phyloP scores from a whole-genome alignment of 1,140 invertebrate species.

The Epicauta chinensis region DNA sequence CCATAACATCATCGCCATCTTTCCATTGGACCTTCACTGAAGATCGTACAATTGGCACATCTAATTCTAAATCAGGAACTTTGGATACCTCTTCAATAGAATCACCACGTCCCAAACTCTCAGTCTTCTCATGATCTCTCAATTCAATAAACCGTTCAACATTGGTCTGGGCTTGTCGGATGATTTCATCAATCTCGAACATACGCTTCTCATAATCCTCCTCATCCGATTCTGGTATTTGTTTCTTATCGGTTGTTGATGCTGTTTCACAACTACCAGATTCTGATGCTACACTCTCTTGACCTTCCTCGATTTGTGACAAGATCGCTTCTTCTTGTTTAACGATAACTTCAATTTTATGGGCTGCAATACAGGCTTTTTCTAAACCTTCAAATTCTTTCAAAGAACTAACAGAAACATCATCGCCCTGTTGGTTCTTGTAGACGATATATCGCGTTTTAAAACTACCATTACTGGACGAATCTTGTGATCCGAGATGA shows the following conservation, averaged over 20 bases:
- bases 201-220: slow-evolving; percentile 65
- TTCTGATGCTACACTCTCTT: slow-evolving; percentile 57
- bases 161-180: slow-evolving; percentile 62
- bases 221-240: slow-evolving; percentile 44
- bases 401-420: slow-evolving; percentile 83
- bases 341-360: slow-evolving; percentile 72
- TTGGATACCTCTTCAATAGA: slow-evolving; percentile 47
- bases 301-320: slow-evolving; percentile 62
- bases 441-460: slow-evolving; percentile 56
- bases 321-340: slow-evolving; percentile 81
- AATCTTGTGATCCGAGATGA: slow-evolving; percentile 65
- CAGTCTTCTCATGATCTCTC: slow-evolving; percentile 47
- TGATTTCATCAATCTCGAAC: slow-evolving; percentile 69
- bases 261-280: slow-evolving; percentile 63
- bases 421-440: slow-evolving; percentile 73
- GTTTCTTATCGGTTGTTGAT: slow-evolving; percentile 49
- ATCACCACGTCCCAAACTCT: slow-evolving; percentile 46
- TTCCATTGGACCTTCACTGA: slow-evolving; percentile 36
- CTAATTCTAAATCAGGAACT: slow-evolving; percentile 46
- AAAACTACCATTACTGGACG: slow-evolving; percentile 67
- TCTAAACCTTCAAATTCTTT: slow-evolving; percentile 94
- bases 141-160: slow-evolving; percentile 57
- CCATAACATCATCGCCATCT: slow-evolving; percentile 47
- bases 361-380: slow-evolving; percentile 75
- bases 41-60: slow-evolving; percentile 38